Percentiles rank a stretch among this genome's conserved stretches.
These are phyloP conservation scores for Corapipo altera DNA, from an alignment of 2,113 vertebrate species.

Conservation along the genomic window DNA sequence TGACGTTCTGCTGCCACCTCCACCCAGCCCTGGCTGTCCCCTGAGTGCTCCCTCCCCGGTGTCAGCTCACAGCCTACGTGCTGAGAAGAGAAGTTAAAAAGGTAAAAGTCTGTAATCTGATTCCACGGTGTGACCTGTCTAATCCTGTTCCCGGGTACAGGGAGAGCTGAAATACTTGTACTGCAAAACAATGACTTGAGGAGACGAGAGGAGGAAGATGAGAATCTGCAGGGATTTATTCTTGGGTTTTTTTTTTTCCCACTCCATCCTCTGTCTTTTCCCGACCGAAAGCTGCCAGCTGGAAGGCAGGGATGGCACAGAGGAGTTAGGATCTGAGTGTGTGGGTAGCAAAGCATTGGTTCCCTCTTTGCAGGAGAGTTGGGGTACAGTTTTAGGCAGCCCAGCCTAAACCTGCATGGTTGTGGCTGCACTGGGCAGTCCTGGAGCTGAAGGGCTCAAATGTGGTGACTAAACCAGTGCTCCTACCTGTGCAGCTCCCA, in stretches of 20 bases:
- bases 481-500: background rate
- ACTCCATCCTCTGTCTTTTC: background rate
- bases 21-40: slow-evolving; percentile 12
- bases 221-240: slow-evolving; percentile 25
- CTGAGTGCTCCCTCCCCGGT: slow-evolving; percentile 34
- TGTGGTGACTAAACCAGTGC: background rate
- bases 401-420: fast-evolving
- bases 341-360: background rate
- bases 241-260: background rate
- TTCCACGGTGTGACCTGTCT: slow-evolving; percentile 68
- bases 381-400: background rate
- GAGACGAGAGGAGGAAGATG: slow-evolving; percentile 39
- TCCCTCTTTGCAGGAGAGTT: background rate
- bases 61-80: slow-evolving; percentile 64
- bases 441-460: background rate
- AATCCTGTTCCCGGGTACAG: slow-evolving; percentile 68
- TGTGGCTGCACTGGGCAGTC: background rate
- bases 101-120: slow-evolving; percentile 74
- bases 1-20: background rate
- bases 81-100: slow-evolving; percentile 66
- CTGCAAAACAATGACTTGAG: slow-evolving; percentile 47
- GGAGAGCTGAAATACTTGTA: slow-evolving; percentile 56
- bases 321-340: background rate
- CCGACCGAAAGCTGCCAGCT: slow-evolving; percentile 70
- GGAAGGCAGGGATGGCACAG: slow-evolving; percentile 19